A percentile compares a stretch with the other conserved stretches of the same genome.
phyloP scores from a whole-genome alignment of 2,113 vertebrate species.

The Dinomys branickii region DNA sequence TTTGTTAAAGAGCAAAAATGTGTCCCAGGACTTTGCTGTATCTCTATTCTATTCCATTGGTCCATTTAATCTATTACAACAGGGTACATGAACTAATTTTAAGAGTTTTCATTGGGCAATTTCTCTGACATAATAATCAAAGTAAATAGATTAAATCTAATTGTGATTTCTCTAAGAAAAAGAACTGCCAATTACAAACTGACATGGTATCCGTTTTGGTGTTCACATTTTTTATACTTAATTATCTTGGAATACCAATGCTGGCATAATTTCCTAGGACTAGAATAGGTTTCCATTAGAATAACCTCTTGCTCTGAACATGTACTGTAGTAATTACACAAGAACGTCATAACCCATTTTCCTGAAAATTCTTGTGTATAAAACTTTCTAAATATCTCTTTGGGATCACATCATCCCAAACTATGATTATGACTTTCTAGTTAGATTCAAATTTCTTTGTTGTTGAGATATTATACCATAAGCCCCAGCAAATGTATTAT shows the following conservation, averaged over 20 bases:
- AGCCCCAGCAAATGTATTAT: background rate
- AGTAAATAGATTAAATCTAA: slow-evolving; percentile 1
- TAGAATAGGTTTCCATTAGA: slow-evolving; percentile 1
- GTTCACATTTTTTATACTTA: background rate
- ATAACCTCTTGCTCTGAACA: background rate
- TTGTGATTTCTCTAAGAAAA: background rate
- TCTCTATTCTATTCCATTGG: no score
- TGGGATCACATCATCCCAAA: background rate
- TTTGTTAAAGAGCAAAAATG: no score
- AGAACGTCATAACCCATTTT: background rate
- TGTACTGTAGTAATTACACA: background rate
- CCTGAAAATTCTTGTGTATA: background rate
- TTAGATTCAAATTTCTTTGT: slow-evolving; percentile 3
- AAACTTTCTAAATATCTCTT: background rate
- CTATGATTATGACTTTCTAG: slow-evolving; percentile 3
- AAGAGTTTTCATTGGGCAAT: background rate
- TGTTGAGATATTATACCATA: background rate
- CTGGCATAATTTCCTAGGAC: background rate
- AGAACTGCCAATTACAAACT: background rate
- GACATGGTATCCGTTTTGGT: background rate
- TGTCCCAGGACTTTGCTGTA: no score
- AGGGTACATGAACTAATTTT: background rate
- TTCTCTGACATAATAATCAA: slow-evolving; percentile 13
- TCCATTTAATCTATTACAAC: no score
- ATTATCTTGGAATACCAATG: background rate